A percentile compares a stretch with the other conserved stretches of the same genome.
These are phyloP conservation scores for Exaiptasia diaphana DNA, from an alignment of 64 coral and sea anemone species.

Conservation along the genomic window DNA sequence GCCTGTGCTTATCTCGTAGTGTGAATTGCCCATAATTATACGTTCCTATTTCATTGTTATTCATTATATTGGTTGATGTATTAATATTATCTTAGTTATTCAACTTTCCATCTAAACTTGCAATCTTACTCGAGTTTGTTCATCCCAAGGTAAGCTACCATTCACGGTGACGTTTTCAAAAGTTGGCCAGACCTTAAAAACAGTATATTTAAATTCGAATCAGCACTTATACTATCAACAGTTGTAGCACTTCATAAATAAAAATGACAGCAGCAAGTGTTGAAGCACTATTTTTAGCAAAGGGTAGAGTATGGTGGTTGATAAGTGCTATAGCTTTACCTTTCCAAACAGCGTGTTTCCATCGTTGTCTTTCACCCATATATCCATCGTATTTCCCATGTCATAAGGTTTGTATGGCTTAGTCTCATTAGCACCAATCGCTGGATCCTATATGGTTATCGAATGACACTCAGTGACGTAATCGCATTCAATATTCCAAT, in stretches of 20 bases:
- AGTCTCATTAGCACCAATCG: slow-evolving; percentile 94
- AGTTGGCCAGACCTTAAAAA: slow-evolving; percentile 82
- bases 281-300: not conserved
- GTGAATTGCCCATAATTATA: no score
- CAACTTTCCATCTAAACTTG: no score
- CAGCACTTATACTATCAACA: no score
- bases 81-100: no score
- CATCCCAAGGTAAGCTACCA: slow-evolving; percentile 69
- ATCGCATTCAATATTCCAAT: no score
- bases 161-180: slow-evolving; percentile 70
- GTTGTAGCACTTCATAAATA: no score
- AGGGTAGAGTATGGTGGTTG: no score
- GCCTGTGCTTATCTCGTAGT: no score
- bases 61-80: no score
- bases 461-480: not conserved
- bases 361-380: slow-evolving; percentile 86
- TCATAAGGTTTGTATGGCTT: slow-evolving; percentile 72
- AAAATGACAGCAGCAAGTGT: not conserved
- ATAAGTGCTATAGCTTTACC: no score
- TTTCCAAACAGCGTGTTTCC: slow-evolving; percentile 78
- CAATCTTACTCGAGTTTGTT: slow-evolving; percentile 78
- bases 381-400: slow-evolving; percentile 58
- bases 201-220: no score
- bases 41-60: no score
- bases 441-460: slow-evolving; percentile 80